phyloP scores from a whole-genome alignment of 2,888 invertebrate genomes.

The Neuroscelio doddi region DNA sequence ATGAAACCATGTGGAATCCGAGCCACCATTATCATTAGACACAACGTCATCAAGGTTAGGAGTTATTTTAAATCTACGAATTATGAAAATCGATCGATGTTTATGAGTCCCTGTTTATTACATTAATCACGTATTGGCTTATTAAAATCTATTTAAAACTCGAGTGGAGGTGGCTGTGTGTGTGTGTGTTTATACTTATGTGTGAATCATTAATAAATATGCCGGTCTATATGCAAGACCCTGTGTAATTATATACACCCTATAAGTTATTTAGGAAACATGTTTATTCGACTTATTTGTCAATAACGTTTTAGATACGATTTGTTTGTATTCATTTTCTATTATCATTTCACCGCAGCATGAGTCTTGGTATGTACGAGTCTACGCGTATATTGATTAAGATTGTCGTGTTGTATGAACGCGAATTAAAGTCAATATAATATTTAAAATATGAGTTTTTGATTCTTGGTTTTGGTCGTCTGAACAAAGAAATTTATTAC shows the following conservation, averaged over 20 bases:
- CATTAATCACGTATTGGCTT: constrained; percentile 27
- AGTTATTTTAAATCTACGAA: constrained; percentile 40
- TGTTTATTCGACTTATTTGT: constrained; percentile 57
- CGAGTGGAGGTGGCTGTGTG: constrained; percentile 28
- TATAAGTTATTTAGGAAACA: constrained; percentile 63
- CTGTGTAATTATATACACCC: constrained; percentile 35
- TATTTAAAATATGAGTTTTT: constrained; percentile 39
- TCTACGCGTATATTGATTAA: constrained; percentile 49
- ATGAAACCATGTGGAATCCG: constrained; percentile 32
- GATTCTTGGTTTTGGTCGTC: constrained; percentile 23
- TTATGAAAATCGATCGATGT: constrained; percentile 45
- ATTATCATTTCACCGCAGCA: constrained; percentile 14
- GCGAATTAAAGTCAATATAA: constrained; percentile 8
- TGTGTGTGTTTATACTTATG: constrained; percentile 31
- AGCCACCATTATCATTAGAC: constrained; percentile 32
- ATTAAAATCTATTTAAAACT: constrained; percentile 41
- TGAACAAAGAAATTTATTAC: neutral
- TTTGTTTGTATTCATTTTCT: constrained; percentile 28
- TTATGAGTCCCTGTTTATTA: constrained; percentile 40
- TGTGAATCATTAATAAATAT: constrained; percentile 25
- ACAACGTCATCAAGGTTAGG: constrained; percentile 25
- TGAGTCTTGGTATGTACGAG: constrained; percentile 27
- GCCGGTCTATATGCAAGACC: constrained; percentile 13
- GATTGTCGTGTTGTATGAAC: constrained; percentile 57
- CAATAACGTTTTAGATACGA: constrained; percentile 51